Evolutionary conservation across 1,140 invertebrate species (phyloP).

Genomic region (Glossosoma conforme): DNA sequence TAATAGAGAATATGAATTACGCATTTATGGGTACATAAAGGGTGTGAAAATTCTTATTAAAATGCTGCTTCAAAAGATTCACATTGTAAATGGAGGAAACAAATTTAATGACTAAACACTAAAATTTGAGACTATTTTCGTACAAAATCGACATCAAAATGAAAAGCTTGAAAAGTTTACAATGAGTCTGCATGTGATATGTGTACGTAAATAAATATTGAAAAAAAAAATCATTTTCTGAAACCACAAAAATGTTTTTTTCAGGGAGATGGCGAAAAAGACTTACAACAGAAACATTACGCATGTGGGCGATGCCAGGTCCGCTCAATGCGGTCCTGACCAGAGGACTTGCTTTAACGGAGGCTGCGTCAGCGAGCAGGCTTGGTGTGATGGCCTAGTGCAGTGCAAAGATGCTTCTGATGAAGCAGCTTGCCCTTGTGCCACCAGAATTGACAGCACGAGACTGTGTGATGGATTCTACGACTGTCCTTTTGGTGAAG

Average conservation of each 20-base stretch:
- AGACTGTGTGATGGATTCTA: constrained; percentile 76
- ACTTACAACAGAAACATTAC: constrained; percentile 15
- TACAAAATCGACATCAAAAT: too few species aligned
- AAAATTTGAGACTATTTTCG: too few species aligned
- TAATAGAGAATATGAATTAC: too few species aligned
- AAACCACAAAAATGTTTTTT: constrained; percentile 6
- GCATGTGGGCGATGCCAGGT: constrained; percentile 12
- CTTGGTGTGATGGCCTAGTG: constrained; percentile 69
- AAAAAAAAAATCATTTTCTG: too few species aligned
- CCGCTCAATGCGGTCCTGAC: constrained; percentile 36
- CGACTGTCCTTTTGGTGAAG: constrained; percentile 71
- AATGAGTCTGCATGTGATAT: too few species aligned
- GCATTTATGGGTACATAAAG: too few species aligned
- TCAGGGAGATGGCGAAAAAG: constrained; percentile 20
- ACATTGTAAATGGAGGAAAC: too few species aligned
- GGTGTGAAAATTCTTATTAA: too few species aligned
- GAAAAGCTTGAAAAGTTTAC: too few species aligned
- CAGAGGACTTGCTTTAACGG: constrained; percentile 39
- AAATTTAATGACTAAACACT: too few species aligned
- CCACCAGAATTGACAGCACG: constrained; percentile 54
- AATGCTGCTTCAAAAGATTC: too few species aligned
- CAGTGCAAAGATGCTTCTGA: constrained; percentile 80
- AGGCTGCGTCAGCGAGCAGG: constrained; percentile 54
- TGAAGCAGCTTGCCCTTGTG: constrained; percentile 70
- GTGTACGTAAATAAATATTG: too few species aligned